These are phyloP conservation scores for Cristatella mucedo DNA, from an alignment of 2,888 invertebrate species.

Conservation along the genomic window DNA sequence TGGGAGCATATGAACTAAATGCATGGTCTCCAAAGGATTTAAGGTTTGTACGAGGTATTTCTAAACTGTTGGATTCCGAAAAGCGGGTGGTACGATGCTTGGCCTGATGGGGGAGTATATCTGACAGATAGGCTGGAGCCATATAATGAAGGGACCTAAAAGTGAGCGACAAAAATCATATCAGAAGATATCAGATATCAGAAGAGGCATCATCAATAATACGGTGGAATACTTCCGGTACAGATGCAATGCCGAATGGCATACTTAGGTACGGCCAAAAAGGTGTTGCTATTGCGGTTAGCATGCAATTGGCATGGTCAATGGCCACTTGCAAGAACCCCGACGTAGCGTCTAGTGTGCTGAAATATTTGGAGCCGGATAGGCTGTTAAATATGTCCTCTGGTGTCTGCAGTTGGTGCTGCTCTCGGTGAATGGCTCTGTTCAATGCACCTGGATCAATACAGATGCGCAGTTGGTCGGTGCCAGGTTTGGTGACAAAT, in stretches of 20 bases:
- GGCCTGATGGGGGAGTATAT: too few species aligned
- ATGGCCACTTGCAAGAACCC: conserved; percentile 1
- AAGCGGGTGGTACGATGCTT: too few species aligned
- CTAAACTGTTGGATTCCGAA: too few species aligned
- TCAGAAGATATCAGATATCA: too few species aligned
- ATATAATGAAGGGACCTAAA: too few species aligned
- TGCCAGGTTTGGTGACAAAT: background rate
- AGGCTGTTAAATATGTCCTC: background rate
- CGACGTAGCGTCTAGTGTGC: background rate
- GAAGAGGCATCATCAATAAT: too few species aligned
- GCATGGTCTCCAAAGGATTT: too few species aligned
- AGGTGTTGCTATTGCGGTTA: background rate
- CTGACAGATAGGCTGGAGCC: too few species aligned
- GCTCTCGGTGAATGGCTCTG: background rate
- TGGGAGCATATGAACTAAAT: too few species aligned
- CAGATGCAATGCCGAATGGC: background rate
- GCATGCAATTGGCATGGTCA: background rate
- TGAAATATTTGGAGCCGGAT: background rate
- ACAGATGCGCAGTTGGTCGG: background rate
- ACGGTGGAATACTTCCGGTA: conserved; percentile 2
- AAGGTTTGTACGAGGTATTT: too few species aligned
- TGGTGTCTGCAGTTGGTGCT: background rate
- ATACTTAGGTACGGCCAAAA: conserved; percentile 1
- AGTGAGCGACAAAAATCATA: too few species aligned
- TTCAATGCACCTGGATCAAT: background rate